Evolutionary conservation across 2,113 vertebrate genomes (phyloP).

Genomic region (Mystacornis crossleyi): DNA sequence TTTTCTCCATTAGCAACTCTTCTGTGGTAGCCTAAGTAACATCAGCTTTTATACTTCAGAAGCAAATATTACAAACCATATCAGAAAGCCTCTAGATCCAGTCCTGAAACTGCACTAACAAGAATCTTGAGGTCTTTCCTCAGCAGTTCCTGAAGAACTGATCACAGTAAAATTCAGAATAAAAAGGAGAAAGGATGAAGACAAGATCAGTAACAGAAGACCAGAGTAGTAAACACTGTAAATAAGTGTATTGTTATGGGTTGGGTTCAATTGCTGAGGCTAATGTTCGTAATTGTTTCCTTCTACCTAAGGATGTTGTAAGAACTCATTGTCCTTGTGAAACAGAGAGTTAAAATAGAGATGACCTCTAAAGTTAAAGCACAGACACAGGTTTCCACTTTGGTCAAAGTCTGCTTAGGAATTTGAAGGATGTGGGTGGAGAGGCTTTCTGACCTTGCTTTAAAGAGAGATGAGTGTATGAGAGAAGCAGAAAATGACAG

Average conservation of each 20-base stretch:
- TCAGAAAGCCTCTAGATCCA: not conserved
- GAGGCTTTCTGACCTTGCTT: not conserved
- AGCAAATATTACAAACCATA: not conserved
- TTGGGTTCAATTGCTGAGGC: not conserved
- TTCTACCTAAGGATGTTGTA: not conserved
- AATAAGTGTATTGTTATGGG: not conserved
- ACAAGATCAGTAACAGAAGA: not conserved
- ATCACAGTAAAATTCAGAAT: not conserved
- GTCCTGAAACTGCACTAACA: not conserved
- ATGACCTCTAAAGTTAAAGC: not conserved
- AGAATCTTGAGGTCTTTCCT: not conserved
- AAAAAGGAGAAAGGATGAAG: not conserved
- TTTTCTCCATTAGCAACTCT: not conserved
- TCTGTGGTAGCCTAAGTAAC: not conserved
- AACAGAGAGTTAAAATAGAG: not conserved
- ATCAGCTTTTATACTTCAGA: not conserved
- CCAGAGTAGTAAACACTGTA: not conserved
- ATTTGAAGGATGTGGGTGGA: not conserved
- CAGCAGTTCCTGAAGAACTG: not conserved
- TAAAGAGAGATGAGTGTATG: not conserved
- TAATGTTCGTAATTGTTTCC: not conserved
- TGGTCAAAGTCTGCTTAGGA: not conserved
- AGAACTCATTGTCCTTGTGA: not conserved
- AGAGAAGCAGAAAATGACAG: not conserved
- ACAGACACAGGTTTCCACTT: not conserved